Base-by-base conservation (phyloP, 2,888 invertebrate species). In the Monopis laevigella region DNA sequence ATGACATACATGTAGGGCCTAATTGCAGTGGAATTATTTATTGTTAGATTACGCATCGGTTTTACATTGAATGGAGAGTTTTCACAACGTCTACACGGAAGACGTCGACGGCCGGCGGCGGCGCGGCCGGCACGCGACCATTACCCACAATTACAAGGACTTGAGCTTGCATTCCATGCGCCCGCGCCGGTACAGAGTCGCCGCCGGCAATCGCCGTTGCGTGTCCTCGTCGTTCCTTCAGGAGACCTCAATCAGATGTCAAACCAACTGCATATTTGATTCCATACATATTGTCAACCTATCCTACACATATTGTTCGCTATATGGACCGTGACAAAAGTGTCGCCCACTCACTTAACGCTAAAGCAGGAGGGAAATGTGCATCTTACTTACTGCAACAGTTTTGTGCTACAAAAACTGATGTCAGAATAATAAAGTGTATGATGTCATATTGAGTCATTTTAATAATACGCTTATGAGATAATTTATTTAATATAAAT, bases 1-100 rank as follows among this genome's bases (percentile, higher is more conserved):
- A n/a, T n/a, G n/a, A n/a, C n/a, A n/a, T n/a, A n/a, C n/a, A n/a
- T 24, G 6, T 10, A 24, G 6, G 24, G 6, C 24, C 6, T 24
- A 24, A 24, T 24, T 24, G 24, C 10, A 24, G 10, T 24, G 24
- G 24, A 24, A 24, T 7, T 24, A 7, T 7, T 24, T 7, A 10
- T 24, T 6, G 24, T 7, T 10, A 10, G 24, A 24, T 40, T 40
- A 3, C n/a, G 6, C 7, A 39, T 28, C 43, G 44, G 48, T 56
- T n/a, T 56, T 55, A 52, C 55, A 54, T 58, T 51, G 46, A 48
- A 48, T 45, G 52, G 52, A 54, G 55, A 55, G 55, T 53, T 46
- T 55, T n/a, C 39, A 39, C 26, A 14, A 26, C 17, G 28, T 16
- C n/a, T n/a, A n/a, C n/a, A 46, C 53, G 50, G 53, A 57, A 47